Percentiles rank a stretch among this genome's conserved stretches.
Conservation (phyloP, 30 jellyfish, hydroid and myxozoan genomes). For the Sanderia malayensis region DNA sequence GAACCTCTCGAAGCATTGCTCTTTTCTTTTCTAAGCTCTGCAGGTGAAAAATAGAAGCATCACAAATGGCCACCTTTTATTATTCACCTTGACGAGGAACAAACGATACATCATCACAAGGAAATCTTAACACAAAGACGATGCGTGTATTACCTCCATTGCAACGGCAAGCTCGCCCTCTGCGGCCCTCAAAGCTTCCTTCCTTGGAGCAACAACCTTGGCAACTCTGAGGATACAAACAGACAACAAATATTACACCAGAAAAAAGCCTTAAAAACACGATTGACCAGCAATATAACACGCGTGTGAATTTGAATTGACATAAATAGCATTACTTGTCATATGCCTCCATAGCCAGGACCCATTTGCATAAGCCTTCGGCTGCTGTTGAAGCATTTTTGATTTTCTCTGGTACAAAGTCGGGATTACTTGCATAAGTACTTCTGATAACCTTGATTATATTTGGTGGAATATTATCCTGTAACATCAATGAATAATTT, state of each 20-base stretch:
- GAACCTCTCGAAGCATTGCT: slow-evolving; percentile 87
- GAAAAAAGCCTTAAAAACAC: no score
- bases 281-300: no score
- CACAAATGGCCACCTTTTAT: no score
- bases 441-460: slow-evolving; percentile 78
- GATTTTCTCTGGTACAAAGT: slow-evolving; percentile 91
- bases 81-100: no score
- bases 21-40: slow-evolving; percentile 97
- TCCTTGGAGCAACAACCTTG: slow-evolving; percentile 97
- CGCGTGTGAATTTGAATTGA: no score
- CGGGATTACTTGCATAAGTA: slow-evolving; percentile 86
- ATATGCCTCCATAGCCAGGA: slow-evolving; percentile 98
- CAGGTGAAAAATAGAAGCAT: background rate
- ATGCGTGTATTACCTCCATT: slow-evolving; percentile 89
- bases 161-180: slow-evolving; percentile 97
- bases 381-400: slow-evolving; percentile 97
- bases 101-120: no score
- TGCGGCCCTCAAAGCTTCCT: slow-evolving; percentile 92
- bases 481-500: no score
- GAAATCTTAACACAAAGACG: no score
- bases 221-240: slow-evolving; percentile 74
- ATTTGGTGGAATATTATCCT: slow-evolving; percentile 93
- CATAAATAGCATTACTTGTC: slow-evolving; percentile 75
- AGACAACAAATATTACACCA: no score
- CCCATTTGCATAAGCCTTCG: slow-evolving; percentile 99